Conservation (phyloP, 2,888 invertebrate genomes). For the Tinea pellionella region DNA sequence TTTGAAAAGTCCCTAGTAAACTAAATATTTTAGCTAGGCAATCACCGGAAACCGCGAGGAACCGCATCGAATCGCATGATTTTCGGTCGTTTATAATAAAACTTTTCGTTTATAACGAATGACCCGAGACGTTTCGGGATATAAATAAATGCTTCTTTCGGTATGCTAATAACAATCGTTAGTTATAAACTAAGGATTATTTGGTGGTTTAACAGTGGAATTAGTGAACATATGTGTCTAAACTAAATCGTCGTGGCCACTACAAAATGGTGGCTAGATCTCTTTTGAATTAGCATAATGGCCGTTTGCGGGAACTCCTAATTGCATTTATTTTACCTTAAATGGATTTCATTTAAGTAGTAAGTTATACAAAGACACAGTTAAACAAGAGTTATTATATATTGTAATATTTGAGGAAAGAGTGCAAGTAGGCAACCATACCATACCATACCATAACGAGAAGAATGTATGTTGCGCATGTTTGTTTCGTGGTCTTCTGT, state of each 20-base stretch:
- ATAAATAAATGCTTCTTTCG: conserved; percentile 19
- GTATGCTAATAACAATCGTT: conserved; percentile 13
- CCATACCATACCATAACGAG: too few species aligned
- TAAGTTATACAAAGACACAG: too few species aligned
- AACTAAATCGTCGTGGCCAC: neutral
- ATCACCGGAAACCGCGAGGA: neutral
- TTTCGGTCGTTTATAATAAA: conserved; percentile 38
- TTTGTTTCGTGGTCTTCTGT: too few species aligned
- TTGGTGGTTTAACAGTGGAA: conserved; percentile 3
- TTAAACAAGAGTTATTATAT: too few species aligned
- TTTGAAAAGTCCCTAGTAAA: neutral
- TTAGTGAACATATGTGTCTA: neutral
- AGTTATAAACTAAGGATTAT: conserved; percentile 1
- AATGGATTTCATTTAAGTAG: too few species aligned
- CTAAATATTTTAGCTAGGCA: neutral
- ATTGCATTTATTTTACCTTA: too few species aligned
- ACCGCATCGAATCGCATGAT: conserved; percentile 25
- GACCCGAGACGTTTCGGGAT: conserved; percentile 10
- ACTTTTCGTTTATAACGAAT: conserved; percentile 23
- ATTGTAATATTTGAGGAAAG: too few species aligned
- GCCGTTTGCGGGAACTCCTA: too few species aligned
- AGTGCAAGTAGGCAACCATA: too few species aligned
- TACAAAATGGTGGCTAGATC: neutral
- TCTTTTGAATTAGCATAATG: neutral
- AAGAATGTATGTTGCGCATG: too few species aligned